A percentile compares a stretch with the other conserved stretches of the same genome.
Evolutionary conservation across 1,140 invertebrate genomes (phyloP).

Genomic region (Drosophila azteca): DNA sequence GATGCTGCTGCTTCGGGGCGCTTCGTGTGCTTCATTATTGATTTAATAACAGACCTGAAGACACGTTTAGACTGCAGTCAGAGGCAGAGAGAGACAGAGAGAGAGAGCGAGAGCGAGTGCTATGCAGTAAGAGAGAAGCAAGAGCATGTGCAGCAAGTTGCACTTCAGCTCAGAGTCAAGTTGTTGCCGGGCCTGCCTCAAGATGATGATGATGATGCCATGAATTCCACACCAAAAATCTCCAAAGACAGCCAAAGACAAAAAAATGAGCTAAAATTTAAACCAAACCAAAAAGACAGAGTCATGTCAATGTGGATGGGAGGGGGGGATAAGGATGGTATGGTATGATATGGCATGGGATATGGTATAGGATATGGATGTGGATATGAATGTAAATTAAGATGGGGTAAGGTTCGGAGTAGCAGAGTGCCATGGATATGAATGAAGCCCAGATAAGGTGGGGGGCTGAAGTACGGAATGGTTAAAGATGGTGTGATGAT

Average conservation of each 20-base stretch:
- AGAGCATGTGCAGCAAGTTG: conserved; percentile 57
- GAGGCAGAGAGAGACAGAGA: too few relatives aligned
- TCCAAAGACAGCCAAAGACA: conserved; percentile 2
- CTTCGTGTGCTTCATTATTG: conserved; percentile 83
- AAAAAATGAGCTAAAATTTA: conserved; percentile 46
- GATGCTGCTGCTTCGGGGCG: conserved; percentile 53
- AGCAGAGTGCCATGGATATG: conserved; percentile 4
- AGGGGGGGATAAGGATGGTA: not conserved
- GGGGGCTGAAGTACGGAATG: conserved; percentile 1
- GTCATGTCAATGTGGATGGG: conserved; percentile 44
- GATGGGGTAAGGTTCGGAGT: not conserved
- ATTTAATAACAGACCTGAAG: conserved; percentile 82
- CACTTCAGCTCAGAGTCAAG: conserved; percentile 49
- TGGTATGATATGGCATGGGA: conserved; percentile 1
- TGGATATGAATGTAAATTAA: conserved; percentile 13
- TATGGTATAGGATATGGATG: conserved; percentile 6
- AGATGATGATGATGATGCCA: conserved; percentile 65
- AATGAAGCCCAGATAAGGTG: conserved; percentile 23
- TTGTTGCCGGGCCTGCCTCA: conserved; percentile 57
- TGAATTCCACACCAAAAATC: conserved; percentile 55
- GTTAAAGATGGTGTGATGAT: conserved; percentile 33
- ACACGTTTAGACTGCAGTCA: conserved; percentile 75
- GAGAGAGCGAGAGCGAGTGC: too few relatives aligned
- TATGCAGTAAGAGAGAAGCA: not conserved
- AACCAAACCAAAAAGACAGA: conserved; percentile 56